Evolutionary conservation across 2,113 vertebrate species (phyloP).

Genomic region (Neodon shergylaensis): DNA sequence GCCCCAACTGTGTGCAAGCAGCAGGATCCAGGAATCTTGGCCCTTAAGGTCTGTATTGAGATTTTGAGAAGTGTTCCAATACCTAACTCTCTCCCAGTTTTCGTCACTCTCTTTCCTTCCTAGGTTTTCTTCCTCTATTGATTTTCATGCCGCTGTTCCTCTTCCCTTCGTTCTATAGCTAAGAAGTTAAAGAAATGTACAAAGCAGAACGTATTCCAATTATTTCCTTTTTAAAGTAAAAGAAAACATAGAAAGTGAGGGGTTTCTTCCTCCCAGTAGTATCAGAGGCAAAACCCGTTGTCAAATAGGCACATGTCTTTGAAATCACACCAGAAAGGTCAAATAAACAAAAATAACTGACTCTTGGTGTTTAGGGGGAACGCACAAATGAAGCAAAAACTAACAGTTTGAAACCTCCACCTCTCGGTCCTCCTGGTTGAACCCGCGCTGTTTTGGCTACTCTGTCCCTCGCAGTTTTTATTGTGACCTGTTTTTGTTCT

Average conservation of each 20-base stretch:
- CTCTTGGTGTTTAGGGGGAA: neutral
- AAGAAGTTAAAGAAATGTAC: conserved; percentile 10
- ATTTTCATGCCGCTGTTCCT: neutral
- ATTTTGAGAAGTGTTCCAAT: neutral
- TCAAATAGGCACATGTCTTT: neutral
- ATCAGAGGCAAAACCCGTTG: neutral
- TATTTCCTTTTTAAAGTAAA: neutral
- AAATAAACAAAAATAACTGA: neutral
- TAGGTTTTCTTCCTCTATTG: neutral
- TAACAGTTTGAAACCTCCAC: neutral
- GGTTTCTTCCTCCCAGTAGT: neutral
- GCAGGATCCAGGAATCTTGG: rapidly evolving
- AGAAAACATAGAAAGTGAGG: neutral
- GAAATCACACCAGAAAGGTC: neutral
- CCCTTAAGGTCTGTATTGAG: neutral
- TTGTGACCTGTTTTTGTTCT: neutral
- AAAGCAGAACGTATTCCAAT: conserved; percentile 6
- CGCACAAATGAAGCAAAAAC: neutral
- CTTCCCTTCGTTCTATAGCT: neutral
- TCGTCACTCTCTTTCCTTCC: neutral
- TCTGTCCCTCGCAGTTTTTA: neutral
- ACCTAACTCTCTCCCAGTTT: neutral
- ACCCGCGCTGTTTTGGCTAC: neutral
- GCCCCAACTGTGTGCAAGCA: rapidly evolving
- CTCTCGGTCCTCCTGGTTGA: rapidly evolving